These are phyloP conservation scores for Noctua fimbriata DNA, from an alignment of 2,888 invertebrate genomes.

Conservation along the genomic window DNA sequence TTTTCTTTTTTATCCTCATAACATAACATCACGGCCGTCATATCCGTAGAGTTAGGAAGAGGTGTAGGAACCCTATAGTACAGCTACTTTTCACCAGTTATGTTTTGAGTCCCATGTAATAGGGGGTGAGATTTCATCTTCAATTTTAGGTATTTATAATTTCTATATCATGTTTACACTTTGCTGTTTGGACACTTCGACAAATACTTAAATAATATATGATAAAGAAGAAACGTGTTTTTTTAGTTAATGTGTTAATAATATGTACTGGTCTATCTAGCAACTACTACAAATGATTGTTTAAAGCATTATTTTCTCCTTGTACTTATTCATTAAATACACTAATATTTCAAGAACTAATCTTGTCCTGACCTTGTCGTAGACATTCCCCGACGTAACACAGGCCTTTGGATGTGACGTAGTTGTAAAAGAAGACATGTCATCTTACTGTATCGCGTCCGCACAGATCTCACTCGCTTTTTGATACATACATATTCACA, in stretches of 20 bases:
- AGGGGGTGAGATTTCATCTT: too few relatives aligned
- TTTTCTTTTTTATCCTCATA: neutral
- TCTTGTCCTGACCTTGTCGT: neutral
- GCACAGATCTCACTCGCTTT: neutral
- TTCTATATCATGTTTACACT: neutral
- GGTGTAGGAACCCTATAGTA: neutral
- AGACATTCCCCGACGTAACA: neutral
- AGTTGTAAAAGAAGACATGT: constrained; percentile 16
- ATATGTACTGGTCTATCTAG: neutral
- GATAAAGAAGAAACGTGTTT: too few relatives aligned
- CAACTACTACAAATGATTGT: neutral
- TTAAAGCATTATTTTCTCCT: neutral
- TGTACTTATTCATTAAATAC: neutral
- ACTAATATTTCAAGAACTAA: neutral
- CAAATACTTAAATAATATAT: neutral
- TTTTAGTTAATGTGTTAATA: neutral
- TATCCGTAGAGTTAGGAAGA: neutral
- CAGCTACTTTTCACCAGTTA: too few relatives aligned
- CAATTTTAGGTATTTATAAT: neutral
- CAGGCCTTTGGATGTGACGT: neutral
- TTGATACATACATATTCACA: neutral
- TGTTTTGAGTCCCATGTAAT: neutral
- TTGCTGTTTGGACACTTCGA: neutral
- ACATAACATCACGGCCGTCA: neutral
- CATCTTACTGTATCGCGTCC: constrained; percentile 20